Conservation (phyloP, 2,113 vertebrate species). For the Candoia aspera region DNA sequence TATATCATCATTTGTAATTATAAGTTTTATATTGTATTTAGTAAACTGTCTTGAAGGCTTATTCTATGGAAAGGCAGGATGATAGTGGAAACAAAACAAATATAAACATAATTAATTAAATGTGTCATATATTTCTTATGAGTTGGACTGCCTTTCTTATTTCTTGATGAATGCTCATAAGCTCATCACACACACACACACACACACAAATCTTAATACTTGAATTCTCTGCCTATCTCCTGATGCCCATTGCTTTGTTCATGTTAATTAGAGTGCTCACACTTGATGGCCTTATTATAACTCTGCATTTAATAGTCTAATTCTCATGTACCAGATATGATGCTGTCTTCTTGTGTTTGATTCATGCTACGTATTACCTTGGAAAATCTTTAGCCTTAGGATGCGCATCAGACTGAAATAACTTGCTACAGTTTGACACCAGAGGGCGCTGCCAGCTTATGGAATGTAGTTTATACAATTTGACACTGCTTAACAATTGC, state of each 20-base stretch:
- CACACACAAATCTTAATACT: neutral
- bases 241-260: neutral
- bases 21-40: neutral
- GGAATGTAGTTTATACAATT: neutral
- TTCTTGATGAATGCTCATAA: neutral
- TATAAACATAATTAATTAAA: neutral
- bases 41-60: neutral
- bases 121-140: neutral
- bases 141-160: neutral
- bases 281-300: neutral
- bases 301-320: neutral
- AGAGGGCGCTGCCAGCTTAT: conserved; percentile 60
- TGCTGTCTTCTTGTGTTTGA: neutral
- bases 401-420: neutral
- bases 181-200: neutral
- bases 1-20: neutral
- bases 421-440: conserved; percentile 15
- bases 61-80: neutral
- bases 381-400: neutral
- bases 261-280: neutral
- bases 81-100: neutral
- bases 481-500: neutral
- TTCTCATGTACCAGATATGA: neutral
- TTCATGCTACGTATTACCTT: neutral
- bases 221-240: neutral